A percentile compares a stretch with the other conserved stretches of the same genome.
These are phyloP conservation scores for Idaea straminata DNA, from an alignment of 2,888 invertebrate genomes.

Conservation along the genomic window DNA sequence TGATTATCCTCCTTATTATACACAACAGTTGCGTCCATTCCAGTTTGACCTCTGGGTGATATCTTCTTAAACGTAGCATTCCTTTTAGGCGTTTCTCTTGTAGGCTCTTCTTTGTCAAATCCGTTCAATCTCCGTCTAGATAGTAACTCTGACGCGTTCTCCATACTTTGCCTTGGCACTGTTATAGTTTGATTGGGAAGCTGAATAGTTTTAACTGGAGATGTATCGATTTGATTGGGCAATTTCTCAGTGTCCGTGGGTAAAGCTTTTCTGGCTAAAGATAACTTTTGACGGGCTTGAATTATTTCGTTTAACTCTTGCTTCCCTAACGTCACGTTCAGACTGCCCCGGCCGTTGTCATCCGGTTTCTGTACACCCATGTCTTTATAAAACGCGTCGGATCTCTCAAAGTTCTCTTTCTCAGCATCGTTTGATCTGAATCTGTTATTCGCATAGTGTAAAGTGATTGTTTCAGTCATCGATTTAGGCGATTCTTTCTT, in stretches of 20 bases:
- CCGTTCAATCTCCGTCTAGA: constrained; percentile 63
- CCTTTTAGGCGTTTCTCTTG: constrained; percentile 59
- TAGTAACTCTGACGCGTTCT: constrained; percentile 67
- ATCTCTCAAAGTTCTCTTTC: constrained; percentile 70
- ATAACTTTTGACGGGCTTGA: constrained; percentile 70
- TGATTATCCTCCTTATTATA: constrained; percentile 60
- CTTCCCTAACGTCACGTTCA: constrained; percentile 69
- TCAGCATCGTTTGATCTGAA: constrained; percentile 61
- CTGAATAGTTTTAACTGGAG: constrained; percentile 63
- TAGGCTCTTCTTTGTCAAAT: constrained; percentile 50
- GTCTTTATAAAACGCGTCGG: constrained; percentile 69
- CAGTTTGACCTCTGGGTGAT: constrained; percentile 42
- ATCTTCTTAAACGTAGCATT: constrained; percentile 65
- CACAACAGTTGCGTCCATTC: constrained; percentile 62
- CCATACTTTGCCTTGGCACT: constrained; percentile 65
- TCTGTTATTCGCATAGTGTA: constrained; percentile 68
- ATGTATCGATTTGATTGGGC: constrained; percentile 49
- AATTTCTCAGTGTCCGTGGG: constrained; percentile 58
- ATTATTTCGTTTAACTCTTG: constrained; percentile 73
- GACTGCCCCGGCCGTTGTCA: constrained; percentile 53
- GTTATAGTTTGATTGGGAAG: constrained; percentile 70
- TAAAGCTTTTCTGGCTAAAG: constrained; percentile 63
- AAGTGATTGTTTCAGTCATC: constrained; percentile 63
- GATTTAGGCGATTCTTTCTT: constrained; percentile 54
- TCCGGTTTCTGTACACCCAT: constrained; percentile 56